Percentiles rank a stretch among this genome's conserved stretches.
These are phyloP conservation scores for Paragorgia papillata DNA, from an alignment of 92 coral and sea anemone genomes.

Conservation along the genomic window DNA sequence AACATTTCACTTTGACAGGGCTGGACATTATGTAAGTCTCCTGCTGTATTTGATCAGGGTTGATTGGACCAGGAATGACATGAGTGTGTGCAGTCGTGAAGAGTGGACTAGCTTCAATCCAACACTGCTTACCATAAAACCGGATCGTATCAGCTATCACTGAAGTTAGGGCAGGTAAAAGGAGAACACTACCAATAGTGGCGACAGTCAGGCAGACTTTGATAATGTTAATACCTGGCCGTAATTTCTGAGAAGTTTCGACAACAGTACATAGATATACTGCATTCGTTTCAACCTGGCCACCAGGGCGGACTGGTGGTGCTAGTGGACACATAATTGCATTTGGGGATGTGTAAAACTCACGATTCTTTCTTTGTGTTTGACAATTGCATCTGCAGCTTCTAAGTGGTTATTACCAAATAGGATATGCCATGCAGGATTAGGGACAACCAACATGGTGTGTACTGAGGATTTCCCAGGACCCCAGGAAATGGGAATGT, in stretches of 20 bases:
- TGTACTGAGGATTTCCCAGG: constrained; percentile 39
- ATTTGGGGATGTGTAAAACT: constrained; percentile 47
- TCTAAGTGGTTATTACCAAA: constrained; percentile 50
- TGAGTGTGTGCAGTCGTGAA: constrained; percentile 4
- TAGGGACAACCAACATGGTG: constrained; percentile 47
- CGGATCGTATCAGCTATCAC: constrained; percentile 6
- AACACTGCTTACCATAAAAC: constrained; percentile 8
- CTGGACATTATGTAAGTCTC: background rate
- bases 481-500: constrained; percentile 48
- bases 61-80: constrained; percentile 20
- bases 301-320: constrained; percentile 23
- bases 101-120: constrained; percentile 32
- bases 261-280: background rate
- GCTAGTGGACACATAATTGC: constrained; percentile 28
- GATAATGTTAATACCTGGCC: constrained; percentile 22
- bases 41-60: constrained; percentile 10
- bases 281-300: constrained; percentile 13
- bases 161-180: constrained; percentile 8
- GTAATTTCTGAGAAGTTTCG: constrained; percentile 13
- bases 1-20: constrained; percentile 13
- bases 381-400: constrained; percentile 47
- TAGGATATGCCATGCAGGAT: constrained; percentile 46
- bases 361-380: constrained; percentile 42
- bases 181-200: constrained; percentile 14
- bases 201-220: background rate